phyloP scores from a whole-genome alignment of 2,797 vertebrate genomes.

The Capromys pilorides region DNA sequence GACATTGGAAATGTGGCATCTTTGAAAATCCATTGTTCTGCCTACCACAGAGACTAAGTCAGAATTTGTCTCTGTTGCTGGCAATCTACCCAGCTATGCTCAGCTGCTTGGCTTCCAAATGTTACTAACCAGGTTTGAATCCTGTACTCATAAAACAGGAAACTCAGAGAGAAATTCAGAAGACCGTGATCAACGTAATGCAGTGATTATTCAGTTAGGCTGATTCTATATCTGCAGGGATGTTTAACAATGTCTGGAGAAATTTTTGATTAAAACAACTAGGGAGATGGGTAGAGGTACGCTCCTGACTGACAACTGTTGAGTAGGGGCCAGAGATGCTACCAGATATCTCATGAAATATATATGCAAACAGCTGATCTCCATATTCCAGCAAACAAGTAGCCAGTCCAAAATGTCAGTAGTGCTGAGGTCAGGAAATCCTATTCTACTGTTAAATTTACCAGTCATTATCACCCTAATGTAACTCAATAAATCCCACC shows the following conservation, averaged over 20 bases:
- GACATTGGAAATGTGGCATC: background rate
- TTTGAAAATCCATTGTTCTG: slow-evolving; percentile 49
- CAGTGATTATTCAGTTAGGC: background rate
- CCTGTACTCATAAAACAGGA: slow-evolving; percentile 8
- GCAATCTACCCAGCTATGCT: background rate
- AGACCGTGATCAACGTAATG: background rate
- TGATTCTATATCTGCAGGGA: background rate
- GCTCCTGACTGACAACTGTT: background rate
- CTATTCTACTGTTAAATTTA: background rate
- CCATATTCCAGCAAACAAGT: background rate
- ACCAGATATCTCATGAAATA: background rate
- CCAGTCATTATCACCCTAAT: background rate
- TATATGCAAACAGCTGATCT: background rate
- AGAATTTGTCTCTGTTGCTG: background rate
- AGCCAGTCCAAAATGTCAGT: background rate
- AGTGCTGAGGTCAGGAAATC: background rate
- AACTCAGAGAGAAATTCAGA: slow-evolving; percentile 42
- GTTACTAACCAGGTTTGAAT: background rate
- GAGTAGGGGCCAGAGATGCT: background rate
- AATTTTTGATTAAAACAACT: slow-evolving; percentile 11
- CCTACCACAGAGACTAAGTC: background rate
- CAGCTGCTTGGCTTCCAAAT: background rate
- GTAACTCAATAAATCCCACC: slow-evolving; percentile 6
- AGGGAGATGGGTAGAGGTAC: background rate
- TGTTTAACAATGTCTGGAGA: slow-evolving; percentile 21